A percentile compares a stretch with the other conserved stretches of the same genome.
phyloP scores from a whole-genome alignment of 2,113 vertebrate genomes.

The Podiceps cristatus region DNA sequence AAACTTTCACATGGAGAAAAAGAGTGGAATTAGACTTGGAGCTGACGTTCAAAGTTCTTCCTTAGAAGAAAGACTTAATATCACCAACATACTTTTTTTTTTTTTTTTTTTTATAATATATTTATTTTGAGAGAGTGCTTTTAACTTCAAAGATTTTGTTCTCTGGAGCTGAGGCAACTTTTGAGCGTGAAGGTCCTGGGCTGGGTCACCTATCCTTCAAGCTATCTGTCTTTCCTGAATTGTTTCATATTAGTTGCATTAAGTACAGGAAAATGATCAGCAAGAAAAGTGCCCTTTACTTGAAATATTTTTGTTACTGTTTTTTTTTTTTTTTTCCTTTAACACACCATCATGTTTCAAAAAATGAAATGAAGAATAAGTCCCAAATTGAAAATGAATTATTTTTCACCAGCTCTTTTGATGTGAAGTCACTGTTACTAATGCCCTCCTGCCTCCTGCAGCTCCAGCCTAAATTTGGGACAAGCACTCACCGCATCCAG shows the following conservation, averaged over 20 bases:
- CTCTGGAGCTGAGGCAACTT: background rate
- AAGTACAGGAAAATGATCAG: background rate
- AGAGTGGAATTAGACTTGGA: background rate
- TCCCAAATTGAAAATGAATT: background rate
- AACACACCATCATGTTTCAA: background rate
- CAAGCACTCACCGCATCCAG: background rate
- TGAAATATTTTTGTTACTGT: too few species aligned
- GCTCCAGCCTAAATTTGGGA: background rate
- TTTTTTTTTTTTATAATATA: fast-evolving
- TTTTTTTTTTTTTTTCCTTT: too few species aligned
- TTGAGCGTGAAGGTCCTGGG: background rate
- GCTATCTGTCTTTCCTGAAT: background rate
- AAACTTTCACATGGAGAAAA: too few species aligned
- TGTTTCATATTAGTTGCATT: fast-evolving
- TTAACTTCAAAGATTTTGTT: background rate
- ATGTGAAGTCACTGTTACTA: background rate
- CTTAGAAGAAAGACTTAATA: background rate
- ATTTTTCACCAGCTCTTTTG: background rate
- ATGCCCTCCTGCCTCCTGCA: slow-evolving; percentile 7
- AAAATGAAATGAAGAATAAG: background rate
- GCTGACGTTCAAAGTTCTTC: background rate
- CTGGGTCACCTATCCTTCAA: background rate
- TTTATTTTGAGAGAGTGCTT: background rate
- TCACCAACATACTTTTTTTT: fast-evolving
- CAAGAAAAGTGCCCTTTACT: background rate